A percentile compares a stretch with the other conserved stretches of the same genome.
Conservation (phyloP, 2,888 invertebrate genomes). For the Serrognathus titanus region DNA sequence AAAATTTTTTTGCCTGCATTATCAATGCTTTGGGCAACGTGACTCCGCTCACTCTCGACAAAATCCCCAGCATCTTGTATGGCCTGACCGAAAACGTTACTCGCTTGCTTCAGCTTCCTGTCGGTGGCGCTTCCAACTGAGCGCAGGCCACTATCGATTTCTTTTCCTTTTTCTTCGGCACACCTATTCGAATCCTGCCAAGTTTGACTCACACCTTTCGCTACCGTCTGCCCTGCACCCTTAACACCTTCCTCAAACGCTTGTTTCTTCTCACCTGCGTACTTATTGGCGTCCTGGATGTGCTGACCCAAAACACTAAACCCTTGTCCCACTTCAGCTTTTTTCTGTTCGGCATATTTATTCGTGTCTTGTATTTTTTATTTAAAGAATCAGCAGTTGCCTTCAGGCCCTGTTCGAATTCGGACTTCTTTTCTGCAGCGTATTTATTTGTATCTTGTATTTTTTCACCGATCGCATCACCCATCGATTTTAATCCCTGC, state of each 20-base stretch:
- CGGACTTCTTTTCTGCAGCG: constrained; percentile 14
- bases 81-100: constrained; percentile 23
- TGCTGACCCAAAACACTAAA: constrained; percentile 5
- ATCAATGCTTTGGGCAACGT: constrained; percentile 27
- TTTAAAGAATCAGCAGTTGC: constrained; percentile 10
- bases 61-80: constrained; percentile 24
- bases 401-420: constrained; percentile 7
- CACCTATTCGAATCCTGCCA: constrained; percentile 17
- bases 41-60: constrained; percentile 27
- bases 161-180: constrained; percentile 12
- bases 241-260: constrained; percentile 10
- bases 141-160: constrained; percentile 8
- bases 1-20: constrained; percentile 26
- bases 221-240: constrained; percentile 19
- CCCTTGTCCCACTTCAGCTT: constrained; percentile 9
- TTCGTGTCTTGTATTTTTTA: constrained; percentile 19
- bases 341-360: constrained; percentile 12
- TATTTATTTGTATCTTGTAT: constrained; percentile 22
- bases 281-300: constrained; percentile 16
- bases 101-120: constrained; percentile 20
- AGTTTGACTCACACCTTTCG: constrained; percentile 14
- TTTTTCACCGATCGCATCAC: constrained; percentile 9
- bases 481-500: constrained; percentile 12
- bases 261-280: constrained; percentile 12
- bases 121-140: constrained; percentile 16